Conservation (phyloP, 2,888 invertebrate species). For the Ecliptopera silaceata region DNA sequence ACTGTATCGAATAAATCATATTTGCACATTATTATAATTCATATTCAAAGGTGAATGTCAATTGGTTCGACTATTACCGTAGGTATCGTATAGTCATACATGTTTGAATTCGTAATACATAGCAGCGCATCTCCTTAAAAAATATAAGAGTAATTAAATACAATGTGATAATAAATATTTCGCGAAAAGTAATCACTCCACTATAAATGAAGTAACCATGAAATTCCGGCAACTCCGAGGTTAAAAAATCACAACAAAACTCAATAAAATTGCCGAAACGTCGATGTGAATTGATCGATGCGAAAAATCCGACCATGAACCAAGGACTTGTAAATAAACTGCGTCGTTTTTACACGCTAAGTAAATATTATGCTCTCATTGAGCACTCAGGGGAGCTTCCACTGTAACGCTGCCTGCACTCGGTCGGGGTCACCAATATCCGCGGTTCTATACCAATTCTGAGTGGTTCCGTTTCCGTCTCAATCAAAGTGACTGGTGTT, state of each 20-base stretch:
- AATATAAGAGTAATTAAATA: no score
- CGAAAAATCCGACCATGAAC: constrained; percentile 24
- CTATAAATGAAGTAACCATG: constrained; percentile 23
- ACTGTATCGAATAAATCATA: no score
- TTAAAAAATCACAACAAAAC: constrained; percentile 26
- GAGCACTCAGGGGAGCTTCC: constrained; percentile 10
- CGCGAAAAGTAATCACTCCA: constrained; percentile 10
- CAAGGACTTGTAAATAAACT: constrained; percentile 25
- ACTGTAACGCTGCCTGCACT: background rate
- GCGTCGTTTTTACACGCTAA: constrained; percentile 25
- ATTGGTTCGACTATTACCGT: no score
- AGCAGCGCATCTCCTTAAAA: no score
- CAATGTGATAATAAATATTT: background rate
- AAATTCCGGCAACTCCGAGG: constrained; percentile 16
- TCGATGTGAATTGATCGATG: constrained; percentile 26
- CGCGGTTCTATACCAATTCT: no score
- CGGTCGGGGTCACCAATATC: background rate
- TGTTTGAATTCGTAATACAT: no score
- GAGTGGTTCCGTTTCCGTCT: no score
- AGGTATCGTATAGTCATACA: no score
- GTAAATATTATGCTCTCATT: constrained; percentile 41
- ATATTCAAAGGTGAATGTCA: no score
- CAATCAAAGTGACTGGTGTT: no score
- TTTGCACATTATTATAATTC: no score
- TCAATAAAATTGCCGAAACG: constrained; percentile 23